A percentile compares a stretch with the other conserved stretches of the same genome.
Evolutionary conservation across 2,113 vertebrate genomes (phyloP).

Genomic region (Pygoscelis adeliae): DNA sequence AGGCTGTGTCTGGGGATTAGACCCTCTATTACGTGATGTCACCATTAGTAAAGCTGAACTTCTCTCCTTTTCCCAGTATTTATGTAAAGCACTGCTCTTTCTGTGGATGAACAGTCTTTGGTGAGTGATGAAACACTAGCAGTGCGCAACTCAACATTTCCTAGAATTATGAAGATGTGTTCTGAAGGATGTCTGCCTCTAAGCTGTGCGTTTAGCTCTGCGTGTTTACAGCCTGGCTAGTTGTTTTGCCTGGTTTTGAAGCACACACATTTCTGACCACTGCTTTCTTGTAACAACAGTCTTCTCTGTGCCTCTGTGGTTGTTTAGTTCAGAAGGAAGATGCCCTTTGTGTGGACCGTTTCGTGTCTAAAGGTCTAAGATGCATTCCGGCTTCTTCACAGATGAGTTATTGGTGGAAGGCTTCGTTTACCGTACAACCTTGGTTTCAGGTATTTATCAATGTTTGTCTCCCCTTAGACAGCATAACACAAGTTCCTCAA

Average conservation of each 20-base stretch:
- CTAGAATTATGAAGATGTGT: neutral
- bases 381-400: neutral
- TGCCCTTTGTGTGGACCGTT: neutral
- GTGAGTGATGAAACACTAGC: neutral
- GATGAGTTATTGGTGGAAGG: accelerated
- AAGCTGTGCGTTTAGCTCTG: neutral
- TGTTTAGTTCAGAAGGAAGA: neutral
- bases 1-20: neutral
- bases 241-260: neutral
- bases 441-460: neutral
- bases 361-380: neutral
- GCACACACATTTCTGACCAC: neutral
- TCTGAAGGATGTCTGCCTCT: neutral
- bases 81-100: neutral
- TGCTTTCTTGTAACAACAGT: neutral
- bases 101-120: neutral
- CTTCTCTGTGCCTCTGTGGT: neutral
- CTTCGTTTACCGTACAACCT: neutral
- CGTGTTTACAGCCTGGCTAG: neutral
- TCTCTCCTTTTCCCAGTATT: neutral
- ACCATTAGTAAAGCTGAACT: neutral
- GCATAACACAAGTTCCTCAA: neutral
- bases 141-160: neutral
- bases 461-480: neutral
- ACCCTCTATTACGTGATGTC: neutral